Evolutionary conservation across 1,140 invertebrate genomes (phyloP).

Genomic region (Diploscapter pachys): DNA sequence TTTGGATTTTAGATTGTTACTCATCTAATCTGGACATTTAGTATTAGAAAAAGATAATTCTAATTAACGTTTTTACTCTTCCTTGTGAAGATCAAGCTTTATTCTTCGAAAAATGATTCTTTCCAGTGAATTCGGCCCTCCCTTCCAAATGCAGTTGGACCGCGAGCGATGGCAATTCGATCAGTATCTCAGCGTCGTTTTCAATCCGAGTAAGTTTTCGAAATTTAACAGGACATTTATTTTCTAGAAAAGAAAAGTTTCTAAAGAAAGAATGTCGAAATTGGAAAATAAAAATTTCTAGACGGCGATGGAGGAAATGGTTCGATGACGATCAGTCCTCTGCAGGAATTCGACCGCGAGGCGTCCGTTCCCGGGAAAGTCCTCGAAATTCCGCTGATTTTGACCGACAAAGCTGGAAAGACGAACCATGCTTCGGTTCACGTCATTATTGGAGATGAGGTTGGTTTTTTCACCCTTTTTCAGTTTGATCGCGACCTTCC

Average conservation of each 20-base stretch:
- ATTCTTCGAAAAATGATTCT: neutral
- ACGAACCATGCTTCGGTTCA: constrained; percentile 42
- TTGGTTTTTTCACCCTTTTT: constrained; percentile 18
- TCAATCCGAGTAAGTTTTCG: constrained; percentile 35
- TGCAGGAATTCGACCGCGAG: constrained; percentile 51
- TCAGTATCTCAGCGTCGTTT: constrained; percentile 44
- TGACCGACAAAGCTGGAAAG: constrained; percentile 46
- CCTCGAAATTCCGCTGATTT: constrained; percentile 48
- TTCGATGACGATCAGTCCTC: constrained; percentile 49
- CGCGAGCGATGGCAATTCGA: constrained; percentile 40
- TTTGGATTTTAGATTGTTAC: too few relatives aligned
- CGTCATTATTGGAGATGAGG: constrained; percentile 55
- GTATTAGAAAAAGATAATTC: too few relatives aligned
- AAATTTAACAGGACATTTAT: neutral
- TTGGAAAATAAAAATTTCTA: constrained; percentile 1
- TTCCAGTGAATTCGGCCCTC: constrained; percentile 52
- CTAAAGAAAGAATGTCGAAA: neutral
- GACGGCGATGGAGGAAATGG: constrained; percentile 48
- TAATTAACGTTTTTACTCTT: too few relatives aligned
- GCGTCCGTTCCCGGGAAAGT: constrained; percentile 46
- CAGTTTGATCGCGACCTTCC: too few relatives aligned
- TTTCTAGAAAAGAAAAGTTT: neutral
- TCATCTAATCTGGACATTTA: too few relatives aligned
- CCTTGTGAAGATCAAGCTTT: neutral
- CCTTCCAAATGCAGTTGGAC: constrained; percentile 50